Evolutionary conservation across 2,113 vertebrate genomes (phyloP), one percentile per base, ranked within the genome.

Genomic region (Platanista minor): DNA sequence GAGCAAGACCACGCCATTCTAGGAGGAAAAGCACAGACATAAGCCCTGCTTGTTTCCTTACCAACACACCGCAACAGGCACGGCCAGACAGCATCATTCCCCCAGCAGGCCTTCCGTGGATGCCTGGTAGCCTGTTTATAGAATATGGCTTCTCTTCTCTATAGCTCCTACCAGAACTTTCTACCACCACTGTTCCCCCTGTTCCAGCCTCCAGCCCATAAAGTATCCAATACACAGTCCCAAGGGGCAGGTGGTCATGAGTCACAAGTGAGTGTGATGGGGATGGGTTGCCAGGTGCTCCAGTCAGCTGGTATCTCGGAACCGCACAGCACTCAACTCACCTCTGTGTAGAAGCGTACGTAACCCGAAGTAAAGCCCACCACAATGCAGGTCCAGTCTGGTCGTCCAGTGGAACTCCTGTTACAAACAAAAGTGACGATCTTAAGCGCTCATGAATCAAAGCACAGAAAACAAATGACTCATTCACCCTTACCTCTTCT

Each of bases 301-400:
- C 14, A 20, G 69, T 41, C 31, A 54, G 27, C 8, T 9, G 13
- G 7, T 21, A 17, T 13, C 93, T 41, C 52, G 64, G n/a, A 29
- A 12, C 8, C 4, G 29, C 8, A 7, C 52, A 88, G 41, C 92
- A 64, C n/a, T 36, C 64, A 46, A 91, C 96, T 96, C 98, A 99
- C 99, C 99, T 99, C 99, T 0, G 99, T 99, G 97, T 99, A 99
- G 98, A 99, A 99, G 43, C 99, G 99, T 10, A 99, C 99, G 0
- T 99, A 99, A 85, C 99, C 99, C 1, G 99, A 99, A 2, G 99
- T 99, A 97, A 99, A 99, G 83, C 99, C 99, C 92, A 99, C 99
- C 4, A 99, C 99, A 23, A 99, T 99, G 98, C 99, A 99, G 14
- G 99, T 99, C 99, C 99, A 99, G 97, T 99, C 99, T 18, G 99